phyloP scores from a whole-genome alignment of 35 echinoderm and acorn worm genomes.

The Lytechinus variegatus region DNA sequence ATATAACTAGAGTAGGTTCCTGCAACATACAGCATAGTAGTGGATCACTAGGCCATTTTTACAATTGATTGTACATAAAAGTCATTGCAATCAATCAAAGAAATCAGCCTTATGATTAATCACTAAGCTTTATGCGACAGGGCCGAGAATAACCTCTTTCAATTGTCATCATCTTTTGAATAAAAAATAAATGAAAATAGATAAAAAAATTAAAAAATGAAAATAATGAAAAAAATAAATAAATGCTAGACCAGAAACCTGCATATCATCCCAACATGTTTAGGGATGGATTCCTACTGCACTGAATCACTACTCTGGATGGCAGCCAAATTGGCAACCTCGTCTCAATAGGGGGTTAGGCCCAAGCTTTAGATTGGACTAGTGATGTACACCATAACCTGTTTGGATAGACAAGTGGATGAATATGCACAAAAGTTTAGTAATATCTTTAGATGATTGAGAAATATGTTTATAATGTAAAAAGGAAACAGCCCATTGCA shows the following conservation, averaged over 20 bases:
- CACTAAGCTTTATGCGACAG: too few relatives aligned
- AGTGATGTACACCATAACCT: not conserved
- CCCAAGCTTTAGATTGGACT: not conserved
- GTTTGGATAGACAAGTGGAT: slow-evolving; percentile 10
- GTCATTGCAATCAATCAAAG: too few relatives aligned
- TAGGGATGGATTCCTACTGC: not conserved
- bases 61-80: too few relatives aligned
- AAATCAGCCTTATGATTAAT: too few relatives aligned
- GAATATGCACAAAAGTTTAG: not conserved
- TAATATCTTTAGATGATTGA: not conserved
- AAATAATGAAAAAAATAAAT: not conserved
- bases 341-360: slow-evolving; percentile 1
- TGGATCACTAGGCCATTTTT: too few relatives aligned
- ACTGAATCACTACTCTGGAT: not conserved
- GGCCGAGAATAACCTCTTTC: too few relatives aligned
- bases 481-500: too few relatives aligned
- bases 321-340: not conserved
- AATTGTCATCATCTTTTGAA: too few relatives aligned
- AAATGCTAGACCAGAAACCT: not conserved
- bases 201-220: too few relatives aligned
- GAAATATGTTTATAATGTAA: not conserved
- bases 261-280: not conserved
- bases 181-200: too few relatives aligned
- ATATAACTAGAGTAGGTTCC: too few relatives aligned
- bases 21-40: too few relatives aligned